Evolutionary conservation across 1,140 invertebrate genomes (phyloP), one percentile per base, ranked within the genome.

Genomic region (Solenopsis invicta): DNA sequence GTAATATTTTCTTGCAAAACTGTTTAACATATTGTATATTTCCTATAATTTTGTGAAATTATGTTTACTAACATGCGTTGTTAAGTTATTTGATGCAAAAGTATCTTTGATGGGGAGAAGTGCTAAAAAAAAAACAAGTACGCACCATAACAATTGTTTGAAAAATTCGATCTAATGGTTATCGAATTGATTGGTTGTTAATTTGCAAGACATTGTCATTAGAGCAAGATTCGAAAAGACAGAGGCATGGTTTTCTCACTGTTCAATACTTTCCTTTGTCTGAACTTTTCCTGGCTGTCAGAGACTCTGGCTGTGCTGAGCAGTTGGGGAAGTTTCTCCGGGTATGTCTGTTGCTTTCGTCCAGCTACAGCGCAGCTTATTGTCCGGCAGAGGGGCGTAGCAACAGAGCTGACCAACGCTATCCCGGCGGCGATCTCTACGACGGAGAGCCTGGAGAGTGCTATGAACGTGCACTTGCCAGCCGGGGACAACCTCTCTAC

Each of bases 311-410:
- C 90, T 89, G 88, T 94, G 87, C 86, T 94, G 91, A 91, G 91
- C 91, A 94, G 93, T 91, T 95, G 93, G 93, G 92, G 93, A 85
- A 93, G 89, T 92, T 91, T 90, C 87, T 90, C 89, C 77, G 88
- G 92, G 85, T 91, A 93, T 91, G 87, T 94, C 88, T 95, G 95
- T 94, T 96, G 95, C 93, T 96, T 95, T 92, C 94, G 95, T 82
- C 95, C 94, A 93, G 93, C 94, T 95, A 95, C 93, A 95, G 93
- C 92, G 93, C 88, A 95, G 94, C 93, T 95, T 95, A 94, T 95
- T 95, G 90, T 95, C 93, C 93, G 93, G 93, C 94, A 95, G 94
- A 94, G 94, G 92, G 94, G 92, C 90, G 91, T 95, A 92, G 94
- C 92, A 81, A 95, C 88, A 84, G 95, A 95, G 92, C 93, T 95